Base-by-base conservation (phyloP, 2,113 vertebrate genomes). In the Platichthys stellatus region DNA sequence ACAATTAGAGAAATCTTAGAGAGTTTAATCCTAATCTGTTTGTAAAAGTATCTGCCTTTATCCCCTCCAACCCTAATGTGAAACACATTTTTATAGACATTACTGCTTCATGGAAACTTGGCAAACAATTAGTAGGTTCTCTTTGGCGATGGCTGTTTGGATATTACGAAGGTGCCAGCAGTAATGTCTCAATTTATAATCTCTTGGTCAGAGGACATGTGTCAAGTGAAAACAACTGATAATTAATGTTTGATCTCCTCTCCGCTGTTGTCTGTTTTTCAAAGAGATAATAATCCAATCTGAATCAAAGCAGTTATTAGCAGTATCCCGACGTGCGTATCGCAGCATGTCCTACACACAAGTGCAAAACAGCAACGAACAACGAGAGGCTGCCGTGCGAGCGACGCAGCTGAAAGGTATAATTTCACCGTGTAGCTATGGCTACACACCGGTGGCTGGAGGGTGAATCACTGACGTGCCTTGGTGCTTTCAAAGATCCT, bases 11-110 rank as follows among this genome's bases (percentile, higher is more conserved):
- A 1, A 31, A 72, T 45, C 45, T 74, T 76, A 76, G 10, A 74
- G 83, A 74, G 64, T 75, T 65, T 87, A 86, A 90, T 91, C 79
- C 82, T 88, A 81, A 86, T 91, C 76, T 88, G 76, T 86, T 89
- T 76, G 76, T 92, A 63, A 88, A 78, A 90, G 88, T 76, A 81
- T 58, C 76, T 61, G 38, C 65, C 24, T 80, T 82, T 21, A 84
- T 89, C 77, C 76, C 40, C 58, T 17, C 63, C 63, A 69, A 18
- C 38, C 53, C 51, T 69, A 78, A 82, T 76, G 63, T 59, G 58
- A 66, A 85, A 31, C 76, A 69, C 63, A 64, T 81, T 76, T 80
- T 26, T 74, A 68, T 69, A 66, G 40, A 68, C 13, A 58, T 3
- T 43, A 59, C 24, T n/a, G 4, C 35, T 74, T 3, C 69, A 58